Percentiles rank a stretch among this genome's conserved stretches.
Evolutionary conservation across 2,888 invertebrate genomes (phyloP).

Genomic region (Trimorus sp.): DNA sequence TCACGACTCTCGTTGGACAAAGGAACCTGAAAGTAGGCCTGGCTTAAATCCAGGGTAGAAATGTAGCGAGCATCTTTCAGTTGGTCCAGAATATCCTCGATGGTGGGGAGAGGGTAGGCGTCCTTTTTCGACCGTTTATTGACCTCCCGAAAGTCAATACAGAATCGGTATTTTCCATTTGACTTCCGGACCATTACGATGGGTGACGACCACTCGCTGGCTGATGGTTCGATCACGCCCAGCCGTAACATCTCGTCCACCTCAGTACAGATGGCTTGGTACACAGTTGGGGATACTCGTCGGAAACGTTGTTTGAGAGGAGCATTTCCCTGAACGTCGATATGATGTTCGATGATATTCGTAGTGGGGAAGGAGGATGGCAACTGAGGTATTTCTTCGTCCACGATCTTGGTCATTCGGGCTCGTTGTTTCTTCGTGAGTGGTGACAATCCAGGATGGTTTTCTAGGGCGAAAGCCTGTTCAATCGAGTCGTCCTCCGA

Average conservation of each 20-base stretch:
- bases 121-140: neutral
- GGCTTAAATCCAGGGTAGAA: too few relatives aligned
- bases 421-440: neutral
- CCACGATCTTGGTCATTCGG: neutral
- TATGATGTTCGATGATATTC: neutral
- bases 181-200: too few relatives aligned
- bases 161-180: neutral
- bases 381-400: neutral
- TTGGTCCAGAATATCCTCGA: neutral
- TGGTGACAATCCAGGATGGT: neutral
- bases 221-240: neutral
- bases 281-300: neutral
- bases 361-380: neutral
- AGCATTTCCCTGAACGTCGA: neutral
- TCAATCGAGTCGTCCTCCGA: neutral
- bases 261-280: neutral
- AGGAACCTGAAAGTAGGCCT: neutral
- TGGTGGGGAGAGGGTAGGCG: too few relatives aligned
- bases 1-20: neutral
- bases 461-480: too few relatives aligned
- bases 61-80: too few relatives aligned
- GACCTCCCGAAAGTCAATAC: neutral
- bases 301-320: constrained; percentile 1
- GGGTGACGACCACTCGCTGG: neutral
- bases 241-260: neutral